phyloP scores from a whole-genome alignment of 2,888 invertebrate genomes.

The Xylophagus ater region DNA sequence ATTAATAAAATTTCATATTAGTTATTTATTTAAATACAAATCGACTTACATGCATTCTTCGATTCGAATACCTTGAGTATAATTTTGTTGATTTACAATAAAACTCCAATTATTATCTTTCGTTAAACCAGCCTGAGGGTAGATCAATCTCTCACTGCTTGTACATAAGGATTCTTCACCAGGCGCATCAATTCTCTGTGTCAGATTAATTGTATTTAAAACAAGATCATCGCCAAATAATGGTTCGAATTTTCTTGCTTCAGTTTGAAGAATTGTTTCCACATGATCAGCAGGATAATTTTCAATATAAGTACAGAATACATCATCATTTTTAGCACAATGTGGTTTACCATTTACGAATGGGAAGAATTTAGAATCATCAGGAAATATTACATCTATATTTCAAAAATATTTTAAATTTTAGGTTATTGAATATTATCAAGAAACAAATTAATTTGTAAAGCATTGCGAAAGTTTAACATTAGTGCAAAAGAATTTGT shows the following conservation, averaged over 20 bases:
- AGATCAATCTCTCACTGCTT: constrained; percentile 35
- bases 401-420: too few species aligned
- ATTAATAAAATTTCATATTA: too few species aligned
- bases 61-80: constrained; percentile 53
- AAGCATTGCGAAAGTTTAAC: too few species aligned
- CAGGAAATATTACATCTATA: constrained; percentile 21
- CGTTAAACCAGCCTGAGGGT: constrained; percentile 47
- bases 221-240: constrained; percentile 32
- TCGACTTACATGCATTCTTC: constrained; percentile 45
- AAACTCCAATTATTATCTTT: constrained; percentile 49
- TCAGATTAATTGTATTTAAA: constrained; percentile 41
- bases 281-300: constrained; percentile 39
- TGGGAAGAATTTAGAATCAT: constrained; percentile 16
- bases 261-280: constrained; percentile 25
- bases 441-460: too few species aligned
- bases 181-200: constrained; percentile 39
- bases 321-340: constrained; percentile 21
- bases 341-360: constrained; percentile 8
- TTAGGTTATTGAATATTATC: too few species aligned
- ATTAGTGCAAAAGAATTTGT: too few species aligned
- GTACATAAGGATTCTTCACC: constrained; percentile 35
- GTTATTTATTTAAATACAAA: too few species aligned
- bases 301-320: constrained; percentile 39
- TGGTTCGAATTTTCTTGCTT: constrained; percentile 23
- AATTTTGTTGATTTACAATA: constrained; percentile 50